These are phyloP conservation scores for Aptenodytes forsteri DNA, from an alignment of 2,113 vertebrate species.

Conservation along the genomic window DNA sequence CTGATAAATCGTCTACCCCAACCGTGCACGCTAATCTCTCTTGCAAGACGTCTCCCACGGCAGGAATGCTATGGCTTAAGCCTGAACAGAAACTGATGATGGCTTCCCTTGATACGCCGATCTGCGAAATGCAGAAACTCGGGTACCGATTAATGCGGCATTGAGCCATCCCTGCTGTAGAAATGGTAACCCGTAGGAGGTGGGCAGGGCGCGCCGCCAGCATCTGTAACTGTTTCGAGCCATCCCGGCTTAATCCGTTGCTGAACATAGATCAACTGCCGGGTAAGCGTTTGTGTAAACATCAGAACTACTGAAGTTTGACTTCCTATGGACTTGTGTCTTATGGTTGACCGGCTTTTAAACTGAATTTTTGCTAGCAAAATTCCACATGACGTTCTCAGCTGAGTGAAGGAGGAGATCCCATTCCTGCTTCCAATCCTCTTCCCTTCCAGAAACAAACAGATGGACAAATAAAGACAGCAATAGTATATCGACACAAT, in stretches of 20 bases:
- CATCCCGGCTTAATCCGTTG: not conserved
- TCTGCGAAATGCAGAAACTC: not conserved
- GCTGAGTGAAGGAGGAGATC: not conserved
- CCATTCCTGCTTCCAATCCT: not conserved
- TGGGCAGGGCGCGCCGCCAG: not conserved
- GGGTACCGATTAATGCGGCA: not conserved
- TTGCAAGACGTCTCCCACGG: not conserved
- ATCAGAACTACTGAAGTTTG: not conserved
- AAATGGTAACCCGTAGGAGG: constrained; percentile 19
- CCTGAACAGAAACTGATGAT: not conserved
- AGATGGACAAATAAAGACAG: not conserved
- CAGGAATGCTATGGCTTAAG: not conserved
- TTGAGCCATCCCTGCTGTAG: not conserved
- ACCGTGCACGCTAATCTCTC: not conserved
- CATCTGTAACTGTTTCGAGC: not conserved
- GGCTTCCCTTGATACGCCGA: not conserved
- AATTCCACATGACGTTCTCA: not conserved
- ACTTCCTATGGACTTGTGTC: not conserved
- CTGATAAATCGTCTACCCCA: not conserved
- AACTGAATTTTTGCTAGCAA: not conserved
- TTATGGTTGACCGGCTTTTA: not conserved
- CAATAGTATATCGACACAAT: not conserved
- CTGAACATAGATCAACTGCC: not conserved
- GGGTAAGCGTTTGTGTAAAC: not conserved
- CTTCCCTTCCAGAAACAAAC: not conserved